Percentiles rank a stretch among this genome's conserved stretches.
Conservation (phyloP, 92 coral and sea anemone genomes). For the Porites evermanni region DNA sequence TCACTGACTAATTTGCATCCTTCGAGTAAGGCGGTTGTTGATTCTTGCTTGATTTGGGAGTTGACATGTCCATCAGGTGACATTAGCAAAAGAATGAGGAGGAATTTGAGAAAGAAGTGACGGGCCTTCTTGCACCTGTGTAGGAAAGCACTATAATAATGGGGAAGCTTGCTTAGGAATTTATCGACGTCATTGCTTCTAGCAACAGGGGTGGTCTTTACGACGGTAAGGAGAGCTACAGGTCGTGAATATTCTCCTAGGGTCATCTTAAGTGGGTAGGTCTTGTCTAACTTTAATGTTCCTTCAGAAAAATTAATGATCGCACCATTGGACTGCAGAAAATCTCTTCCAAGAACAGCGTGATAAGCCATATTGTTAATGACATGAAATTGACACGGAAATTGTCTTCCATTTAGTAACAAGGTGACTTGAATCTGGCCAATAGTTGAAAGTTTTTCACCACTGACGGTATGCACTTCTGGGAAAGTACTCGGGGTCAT, state of each 20-base stretch:
- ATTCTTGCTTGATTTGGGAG: no score
- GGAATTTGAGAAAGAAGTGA: neutral
- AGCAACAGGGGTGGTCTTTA: neutral
- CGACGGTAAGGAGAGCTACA: neutral
- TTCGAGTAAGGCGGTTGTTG: no score
- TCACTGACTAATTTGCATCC: no score
- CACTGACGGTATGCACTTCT: neutral
- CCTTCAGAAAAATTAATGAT: neutral
- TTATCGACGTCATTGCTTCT: neutral
- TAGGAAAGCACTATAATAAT: neutral
- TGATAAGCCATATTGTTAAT: neutral
- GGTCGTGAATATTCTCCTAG: neutral
- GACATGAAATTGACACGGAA: neutral
- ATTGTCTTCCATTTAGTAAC: neutral
- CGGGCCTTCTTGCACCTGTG: neutral
- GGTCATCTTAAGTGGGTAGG: neutral
- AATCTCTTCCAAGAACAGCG: neutral
- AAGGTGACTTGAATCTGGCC: neutral
- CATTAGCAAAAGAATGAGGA: neutral
- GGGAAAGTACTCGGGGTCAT: neutral
- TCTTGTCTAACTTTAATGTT: neutral
- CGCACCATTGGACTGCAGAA: neutral
- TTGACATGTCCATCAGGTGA: neutral
- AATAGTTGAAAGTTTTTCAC: neutral
- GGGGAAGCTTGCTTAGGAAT: neutral